phyloP scores from a whole-genome alignment of 2,888 invertebrate genomes.

The Choreutis nemorana region DNA sequence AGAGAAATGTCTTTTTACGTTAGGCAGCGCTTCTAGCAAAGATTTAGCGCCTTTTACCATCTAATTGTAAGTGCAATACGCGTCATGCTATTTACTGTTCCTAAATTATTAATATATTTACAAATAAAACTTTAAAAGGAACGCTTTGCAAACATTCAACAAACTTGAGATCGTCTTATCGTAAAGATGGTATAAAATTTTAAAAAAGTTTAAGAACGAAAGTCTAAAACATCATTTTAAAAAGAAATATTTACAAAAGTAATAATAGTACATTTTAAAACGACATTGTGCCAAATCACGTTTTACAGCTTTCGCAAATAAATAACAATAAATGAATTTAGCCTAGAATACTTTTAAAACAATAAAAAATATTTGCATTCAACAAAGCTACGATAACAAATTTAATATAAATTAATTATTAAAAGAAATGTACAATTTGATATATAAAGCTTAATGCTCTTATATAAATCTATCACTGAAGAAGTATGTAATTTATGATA shows the following conservation, averaged over 20 bases:
- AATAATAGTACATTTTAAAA: conserved; percentile 32
- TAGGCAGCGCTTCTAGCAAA: conserved; percentile 16
- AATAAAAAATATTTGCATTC: conserved; percentile 67
- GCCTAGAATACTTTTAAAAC: conserved; percentile 65
- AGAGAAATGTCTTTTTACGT: no score
- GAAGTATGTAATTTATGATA: no score
- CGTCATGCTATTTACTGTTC: conserved; percentile 60
- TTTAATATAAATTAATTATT: conserved; percentile 64
- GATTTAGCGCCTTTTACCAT: conserved; percentile 32
- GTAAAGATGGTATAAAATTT: conserved; percentile 62
- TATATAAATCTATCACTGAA: conserved; percentile 52
- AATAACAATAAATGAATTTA: conserved; percentile 66
- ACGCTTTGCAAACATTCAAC: conserved; percentile 67
- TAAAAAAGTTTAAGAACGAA: conserved; percentile 53
- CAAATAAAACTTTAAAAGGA: conserved; percentile 67
- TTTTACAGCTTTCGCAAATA: conserved; percentile 60
- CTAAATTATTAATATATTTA: conserved; percentile 59
- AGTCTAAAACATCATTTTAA: conserved; percentile 44
- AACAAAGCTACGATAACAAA: conserved; percentile 66
- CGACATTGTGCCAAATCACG: conserved; percentile 50
- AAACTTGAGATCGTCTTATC: conserved; percentile 67
- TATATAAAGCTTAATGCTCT: conserved; percentile 59
- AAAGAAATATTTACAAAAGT: conserved; percentile 52
- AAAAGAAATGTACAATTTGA: conserved; percentile 62
- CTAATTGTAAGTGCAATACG: not conserved